Evolutionary conservation across 2,888 invertebrate species (phyloP), one percentile per base, ranked within the genome.

Genomic region (Sphinx pinastri): DNA sequence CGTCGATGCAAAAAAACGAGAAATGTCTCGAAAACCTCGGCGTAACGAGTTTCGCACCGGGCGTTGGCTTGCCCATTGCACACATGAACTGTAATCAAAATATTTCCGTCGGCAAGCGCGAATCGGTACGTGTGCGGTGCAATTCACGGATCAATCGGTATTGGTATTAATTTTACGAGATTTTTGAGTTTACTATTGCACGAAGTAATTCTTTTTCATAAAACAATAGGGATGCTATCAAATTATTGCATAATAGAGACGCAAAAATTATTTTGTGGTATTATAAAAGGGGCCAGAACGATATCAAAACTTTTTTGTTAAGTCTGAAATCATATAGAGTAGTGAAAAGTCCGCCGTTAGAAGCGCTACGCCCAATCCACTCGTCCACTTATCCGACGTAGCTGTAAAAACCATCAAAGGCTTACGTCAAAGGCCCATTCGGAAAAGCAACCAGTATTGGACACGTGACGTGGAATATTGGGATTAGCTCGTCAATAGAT

Each of bases 21-120:
- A 98, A 98, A 87, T 99, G 98, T 7, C 98, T 95, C 45, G 97
- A 96, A 84, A 98, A 98, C 76, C 99, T 95, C 4, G 97, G 96
- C 0, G 98, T 97, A 0, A 99, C 95, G 13, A 97, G 95, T 83
- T 98, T 98, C 0, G 97, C 96, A 4, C 98, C 98, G 0, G 96
- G 96, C 12, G 97, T 97, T 0, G 97, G 96, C 67, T 95, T 95
- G 3, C 96, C 96, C 96, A 98, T 98, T 13, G 98, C 98, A 76
- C 97, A 97, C 91, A 98, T 96, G 75, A 97, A 95, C 96, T 97
- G 88, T 38, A 45, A 67, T 14, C 45, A 63, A 58, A 58, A 68
- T 58, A 68, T 31, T 5, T 25, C n/a, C 63, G 19, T 49, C 13
- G 49, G 19, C 57, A 25, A 19, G 25, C 12, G 57, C 25, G 6